Base-by-base conservation (phyloP, 2,888 invertebrate species). In the Watsonalla binaria region DNA sequence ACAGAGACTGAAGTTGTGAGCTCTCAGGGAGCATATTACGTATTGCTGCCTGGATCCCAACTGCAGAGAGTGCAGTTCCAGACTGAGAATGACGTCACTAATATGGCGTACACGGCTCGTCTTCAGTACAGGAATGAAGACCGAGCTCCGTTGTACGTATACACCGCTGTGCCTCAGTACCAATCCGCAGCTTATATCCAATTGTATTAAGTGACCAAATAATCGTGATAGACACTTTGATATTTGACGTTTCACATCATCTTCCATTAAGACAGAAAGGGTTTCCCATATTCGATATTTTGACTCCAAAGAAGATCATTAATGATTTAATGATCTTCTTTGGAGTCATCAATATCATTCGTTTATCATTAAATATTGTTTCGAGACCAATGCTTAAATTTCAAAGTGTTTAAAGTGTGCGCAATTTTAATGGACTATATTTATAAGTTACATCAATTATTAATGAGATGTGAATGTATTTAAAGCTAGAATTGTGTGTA, bases 91-190 rank as follows among this genome's bases (percentile, higher is more conserved):
- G 89, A 90, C 46, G 34, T 83, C 6, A 76, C 69, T 76, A 93
- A 93, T 53, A 94, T 94, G 93, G 93, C 92, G 15, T 93, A 93
- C 70, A 92, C 92, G 45, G 94, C 94, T 8, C 92, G 92, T 64
- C 87, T 94, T 56, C 93, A 92, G 51, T 94, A 94, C 71, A 92
- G 88, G 66, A 91, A 92, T 63, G 93, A 94, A 57, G 92, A 93
- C 54, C 93, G 93, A 0, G 93, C 94, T 14, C 92, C 92, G 6
- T 89, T 93, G 49, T 93, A 93, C 37, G 92, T 94, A 47, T 94
- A 93, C 73, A 92, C 92, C 0, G 69, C 70, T 61, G 80, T 72
- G 2, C 88, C 88, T 2, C 83, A 83, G 53, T 81, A 79, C 61
- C 82, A 79, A 39, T 58, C 64, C 7, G 75, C 75, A 0, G 76